Evolutionary conservation across 2,797 vertebrate species (phyloP).

Genomic region (Lacerta viridis): DNA sequence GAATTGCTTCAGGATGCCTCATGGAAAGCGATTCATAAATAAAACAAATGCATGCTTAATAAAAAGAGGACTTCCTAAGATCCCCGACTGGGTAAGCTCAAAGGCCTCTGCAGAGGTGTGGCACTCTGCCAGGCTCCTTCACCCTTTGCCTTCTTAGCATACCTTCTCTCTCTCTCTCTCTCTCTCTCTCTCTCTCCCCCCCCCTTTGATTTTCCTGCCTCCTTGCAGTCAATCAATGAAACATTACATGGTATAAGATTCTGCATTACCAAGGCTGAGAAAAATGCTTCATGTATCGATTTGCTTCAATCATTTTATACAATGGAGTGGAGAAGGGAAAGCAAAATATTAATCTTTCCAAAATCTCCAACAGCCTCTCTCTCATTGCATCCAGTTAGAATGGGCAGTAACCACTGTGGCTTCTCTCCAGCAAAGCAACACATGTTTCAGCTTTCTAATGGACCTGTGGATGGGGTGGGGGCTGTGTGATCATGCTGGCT

Average conservation of each 20-base stretch:
- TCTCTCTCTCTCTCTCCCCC: too few relatives aligned
- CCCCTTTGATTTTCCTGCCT: conserved; percentile 22
- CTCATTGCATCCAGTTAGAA: not conserved
- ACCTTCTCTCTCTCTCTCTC: too few relatives aligned
- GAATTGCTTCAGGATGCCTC: not conserved
- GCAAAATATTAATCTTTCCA: conserved; percentile 23
- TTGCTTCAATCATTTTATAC: conserved; percentile 12
- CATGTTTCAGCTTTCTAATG: too few relatives aligned
- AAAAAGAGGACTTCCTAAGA: not conserved
- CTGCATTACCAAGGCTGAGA: conserved; percentile 28
- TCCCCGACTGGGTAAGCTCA: not conserved
- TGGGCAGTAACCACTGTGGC: not conserved
- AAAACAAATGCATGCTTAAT: not conserved
- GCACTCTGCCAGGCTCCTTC: not conserved
- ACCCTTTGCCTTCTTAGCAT: not conserved
- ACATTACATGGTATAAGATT: conserved; percentile 10
- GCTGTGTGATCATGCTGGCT: not conserved
- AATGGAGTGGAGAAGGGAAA: conserved; percentile 9
- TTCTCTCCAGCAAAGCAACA: not conserved
- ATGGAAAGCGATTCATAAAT: too few relatives aligned
- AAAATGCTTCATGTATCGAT: conserved; percentile 27
- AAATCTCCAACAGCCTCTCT: not conserved
- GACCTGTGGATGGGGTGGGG: not conserved
- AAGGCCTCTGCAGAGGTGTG: not conserved
- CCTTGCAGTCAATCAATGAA: conserved; percentile 17